Percentiles rank a stretch among this genome's conserved stretches.
Evolutionary conservation across 2,797 vertebrate species (phyloP).

Genomic region (Oreochromis mossambicus): DNA sequence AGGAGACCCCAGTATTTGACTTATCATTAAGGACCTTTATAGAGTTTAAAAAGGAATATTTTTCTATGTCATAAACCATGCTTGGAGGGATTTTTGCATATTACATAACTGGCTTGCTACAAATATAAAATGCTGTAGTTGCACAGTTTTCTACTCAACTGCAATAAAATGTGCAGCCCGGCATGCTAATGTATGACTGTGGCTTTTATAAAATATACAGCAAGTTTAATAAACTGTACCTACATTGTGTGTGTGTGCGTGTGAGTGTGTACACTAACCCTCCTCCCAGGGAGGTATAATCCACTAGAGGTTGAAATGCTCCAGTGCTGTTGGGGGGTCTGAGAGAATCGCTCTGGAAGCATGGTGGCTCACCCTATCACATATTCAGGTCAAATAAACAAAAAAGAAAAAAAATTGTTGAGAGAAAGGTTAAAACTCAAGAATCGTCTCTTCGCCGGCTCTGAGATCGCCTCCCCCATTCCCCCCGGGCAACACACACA

Average conservation of each 20-base stretch:
- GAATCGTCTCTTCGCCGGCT: background rate
- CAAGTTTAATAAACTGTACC: slow-evolving; percentile 15
- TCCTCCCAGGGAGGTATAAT: slow-evolving; percentile 56
- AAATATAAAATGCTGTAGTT: background rate
- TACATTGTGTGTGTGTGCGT: background rate
- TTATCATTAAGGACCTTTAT: background rate
- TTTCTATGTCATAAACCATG: background rate
- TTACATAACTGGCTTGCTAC: background rate
- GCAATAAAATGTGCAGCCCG: background rate
- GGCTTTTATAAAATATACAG: slow-evolving; percentile 1
- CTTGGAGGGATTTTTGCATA: background rate
- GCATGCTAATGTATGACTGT: background rate
- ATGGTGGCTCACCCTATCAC: slow-evolving; percentile 42
- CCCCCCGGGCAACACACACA: slow-evolving; percentile 31
- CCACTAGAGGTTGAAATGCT: slow-evolving; percentile 51
- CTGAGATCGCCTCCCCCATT: slow-evolving; percentile 2
- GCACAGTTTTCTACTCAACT: background rate
- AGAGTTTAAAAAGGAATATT: background rate
- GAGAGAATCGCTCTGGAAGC: slow-evolving; percentile 42
- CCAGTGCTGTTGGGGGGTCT: slow-evolving; percentile 31
- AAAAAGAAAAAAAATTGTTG: slow-evolving; percentile 8
- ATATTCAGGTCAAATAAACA: slow-evolving; percentile 59
- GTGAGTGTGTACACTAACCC: slow-evolving; percentile 12
- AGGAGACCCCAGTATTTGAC: background rate
- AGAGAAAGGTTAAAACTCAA: slow-evolving; percentile 38